Conservation (phyloP, 2,888 invertebrate species). For the Drosophila nr. medialis region DNA sequence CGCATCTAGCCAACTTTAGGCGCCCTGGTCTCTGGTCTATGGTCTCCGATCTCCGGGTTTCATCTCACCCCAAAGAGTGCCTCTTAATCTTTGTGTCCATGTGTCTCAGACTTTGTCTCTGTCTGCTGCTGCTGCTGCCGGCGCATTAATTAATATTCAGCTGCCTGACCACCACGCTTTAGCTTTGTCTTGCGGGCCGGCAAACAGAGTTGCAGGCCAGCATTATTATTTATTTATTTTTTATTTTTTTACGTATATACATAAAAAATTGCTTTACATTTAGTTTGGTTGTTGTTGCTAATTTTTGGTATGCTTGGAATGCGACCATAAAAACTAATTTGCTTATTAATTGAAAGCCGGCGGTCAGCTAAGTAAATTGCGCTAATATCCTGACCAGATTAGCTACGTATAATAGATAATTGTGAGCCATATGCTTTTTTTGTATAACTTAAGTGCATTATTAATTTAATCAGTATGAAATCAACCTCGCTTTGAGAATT, state of each 20-base stretch:
- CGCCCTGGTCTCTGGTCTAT: not conserved
- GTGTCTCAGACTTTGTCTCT: constrained; percentile 14
- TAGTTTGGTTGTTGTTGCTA: constrained; percentile 39
- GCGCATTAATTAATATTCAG: constrained; percentile 71
- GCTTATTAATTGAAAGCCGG: constrained; percentile 34
- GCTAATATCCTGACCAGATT: constrained; percentile 5
- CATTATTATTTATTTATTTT: constrained; percentile 4
- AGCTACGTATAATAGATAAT: too few relatives aligned
- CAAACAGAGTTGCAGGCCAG: constrained; percentile 35
- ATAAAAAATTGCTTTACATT: constrained; percentile 60
- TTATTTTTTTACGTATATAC: not conserved
- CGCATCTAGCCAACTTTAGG: constrained; percentile 36
- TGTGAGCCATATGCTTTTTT: not conserved
- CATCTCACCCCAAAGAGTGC: constrained; percentile 15
- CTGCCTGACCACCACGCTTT: constrained; percentile 46
- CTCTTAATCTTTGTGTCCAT: constrained; percentile 33
- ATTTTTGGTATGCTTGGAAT: constrained; percentile 63
- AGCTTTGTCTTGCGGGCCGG: constrained; percentile 46
- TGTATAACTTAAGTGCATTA: not conserved
- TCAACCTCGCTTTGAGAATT: not conserved
- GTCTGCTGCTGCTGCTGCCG: constrained; percentile 5
- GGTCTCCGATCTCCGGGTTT: constrained; percentile 7
- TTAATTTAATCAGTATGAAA: not conserved
- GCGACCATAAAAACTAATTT: constrained; percentile 47
- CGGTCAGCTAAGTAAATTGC: not conserved